Evolutionary conservation across 2,888 invertebrate genomes (phyloP).

Genomic region (Epicampocera succincta): DNA sequence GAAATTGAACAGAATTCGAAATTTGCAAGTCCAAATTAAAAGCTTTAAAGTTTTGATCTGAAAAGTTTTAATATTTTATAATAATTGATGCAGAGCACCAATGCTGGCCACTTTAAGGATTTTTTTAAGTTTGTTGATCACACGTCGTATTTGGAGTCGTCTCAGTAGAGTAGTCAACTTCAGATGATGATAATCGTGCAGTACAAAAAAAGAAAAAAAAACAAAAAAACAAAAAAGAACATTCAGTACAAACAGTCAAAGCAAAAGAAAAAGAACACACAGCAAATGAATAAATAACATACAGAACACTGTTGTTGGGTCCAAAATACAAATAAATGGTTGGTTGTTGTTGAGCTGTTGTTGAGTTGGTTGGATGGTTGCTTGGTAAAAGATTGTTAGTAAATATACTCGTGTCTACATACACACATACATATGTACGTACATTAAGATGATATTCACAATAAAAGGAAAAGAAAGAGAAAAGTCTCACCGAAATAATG

Average conservation of each 20-base stretch:
- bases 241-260: conserved; percentile 62
- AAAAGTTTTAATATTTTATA: no score
- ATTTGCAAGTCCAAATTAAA: no score
- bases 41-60: no score
- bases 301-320: conserved; percentile 35
- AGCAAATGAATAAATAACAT: conserved; percentile 38
- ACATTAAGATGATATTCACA: conserved; percentile 56
- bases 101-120: conserved; percentile 45
- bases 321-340: conserved; percentile 30
- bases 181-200: conserved; percentile 64
- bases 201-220: conserved; percentile 32
- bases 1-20: no score
- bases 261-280: conserved; percentile 54
- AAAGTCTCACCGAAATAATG: conserved; percentile 66
- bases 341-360: conserved; percentile 33
- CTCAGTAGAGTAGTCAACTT: conserved; percentile 60
- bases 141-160: conserved; percentile 55
- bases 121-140: conserved; percentile 61
- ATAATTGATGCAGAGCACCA: no score
- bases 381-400: conserved; percentile 53
- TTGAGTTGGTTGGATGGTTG: conserved; percentile 36
- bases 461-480: conserved; percentile 50
- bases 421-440: not conserved
- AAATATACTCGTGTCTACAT: not conserved
- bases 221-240: conserved; percentile 54